Evolutionary conservation across 1,140 invertebrate genomes (phyloP), one percentile per base, ranked within the genome.

Genomic region (Achatina immaculata): DNA sequence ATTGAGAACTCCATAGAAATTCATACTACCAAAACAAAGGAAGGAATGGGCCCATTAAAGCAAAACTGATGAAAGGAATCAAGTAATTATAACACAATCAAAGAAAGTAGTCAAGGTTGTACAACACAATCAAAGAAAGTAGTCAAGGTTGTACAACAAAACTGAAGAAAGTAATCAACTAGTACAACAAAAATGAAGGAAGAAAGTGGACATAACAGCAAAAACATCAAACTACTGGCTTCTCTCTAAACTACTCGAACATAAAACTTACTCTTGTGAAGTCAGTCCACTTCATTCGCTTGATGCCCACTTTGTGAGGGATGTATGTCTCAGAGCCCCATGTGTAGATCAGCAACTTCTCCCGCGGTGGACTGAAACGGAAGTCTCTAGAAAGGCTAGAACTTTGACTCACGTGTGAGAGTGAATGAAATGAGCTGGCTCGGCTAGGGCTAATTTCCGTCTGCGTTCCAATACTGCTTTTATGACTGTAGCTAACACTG

Each of bases 241-340:
- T 45, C 11, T 16, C 43, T 11, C 11, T 14, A 16, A n/a, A 43
- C 3, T 42, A 38, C 19, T 40, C 40, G 9, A 14, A 24, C 38
- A 2, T 3, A 19, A 36, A 28, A 76, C 6, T 66, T 69, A 80
- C 78, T 48, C 51, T 80, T 42, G 43, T 71, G 58, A 83, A 73
- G 34, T 86, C 85, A 4, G 85, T 16, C 31, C 94, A 93, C 83
- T 94, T 93, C 71, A 97, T 95, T 85, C 94, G 92, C 89, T 97
- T 97, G 82, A 97, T 95, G 45, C 94, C 95, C 83, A 97, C 95
- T 92, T 96, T 95, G 93, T 97, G 96, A 0, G 96, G 96, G 2
- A 95, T 95, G 85, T 95, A 97, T 0, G 96, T 96, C 90, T 95
- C 94, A 16, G 94, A 95, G 0, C 96, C 96, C 72, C 95, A 96